phyloP scores from a whole-genome alignment of 23 tunicate species.

The Diplosoma virens region DNA sequence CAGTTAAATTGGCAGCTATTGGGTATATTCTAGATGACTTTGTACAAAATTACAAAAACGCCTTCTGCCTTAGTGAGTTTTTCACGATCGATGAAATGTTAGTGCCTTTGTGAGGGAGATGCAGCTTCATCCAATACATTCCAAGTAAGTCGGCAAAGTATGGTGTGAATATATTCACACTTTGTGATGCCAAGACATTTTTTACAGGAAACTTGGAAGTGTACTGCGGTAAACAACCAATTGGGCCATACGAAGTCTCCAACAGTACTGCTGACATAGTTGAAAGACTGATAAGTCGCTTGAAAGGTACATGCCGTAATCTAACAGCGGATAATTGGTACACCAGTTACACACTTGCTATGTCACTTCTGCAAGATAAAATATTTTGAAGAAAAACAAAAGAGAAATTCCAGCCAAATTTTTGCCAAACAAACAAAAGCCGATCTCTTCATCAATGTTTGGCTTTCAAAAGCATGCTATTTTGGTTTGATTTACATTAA shows the following conservation, averaged over 20 bases:
- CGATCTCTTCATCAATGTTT: slow-evolving; percentile 16
- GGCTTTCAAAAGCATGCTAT: slow-evolving; percentile 4
- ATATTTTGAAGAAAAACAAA: slow-evolving; percentile 6
- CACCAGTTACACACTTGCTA: slow-evolving; percentile 15
- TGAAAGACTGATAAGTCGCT: slow-evolving; percentile 1
- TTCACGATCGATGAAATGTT: not conserved
- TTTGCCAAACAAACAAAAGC: slow-evolving; percentile 21
- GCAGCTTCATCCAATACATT: slow-evolving; percentile 22
- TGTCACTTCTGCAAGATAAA: slow-evolving; percentile 9
- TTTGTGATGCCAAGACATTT: slow-evolving; percentile 23
- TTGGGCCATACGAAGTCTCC: not conserved
- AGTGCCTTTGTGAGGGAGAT: slow-evolving; percentile 5
- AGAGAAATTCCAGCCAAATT: slow-evolving; percentile 8
- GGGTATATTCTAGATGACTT: slow-evolving; percentile 9
- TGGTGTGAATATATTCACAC: slow-evolving; percentile 2
- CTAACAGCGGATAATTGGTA: slow-evolving; percentile 3
- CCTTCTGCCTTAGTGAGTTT: slow-evolving; percentile 9
- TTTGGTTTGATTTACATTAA: slow-evolving; percentile 5
- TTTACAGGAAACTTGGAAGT: slow-evolving; percentile 14
- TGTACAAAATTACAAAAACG: slow-evolving; percentile 3
- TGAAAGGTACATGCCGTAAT: slow-evolving; percentile 20
- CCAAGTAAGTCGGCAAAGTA: not conserved
- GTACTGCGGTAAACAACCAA: slow-evolving; percentile 15
- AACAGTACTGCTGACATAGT: slow-evolving; percentile 25
- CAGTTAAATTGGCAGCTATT: slow-evolving; percentile 16